Base-by-base conservation (phyloP, 2,113 vertebrate species). In the Esox niger region DNA sequence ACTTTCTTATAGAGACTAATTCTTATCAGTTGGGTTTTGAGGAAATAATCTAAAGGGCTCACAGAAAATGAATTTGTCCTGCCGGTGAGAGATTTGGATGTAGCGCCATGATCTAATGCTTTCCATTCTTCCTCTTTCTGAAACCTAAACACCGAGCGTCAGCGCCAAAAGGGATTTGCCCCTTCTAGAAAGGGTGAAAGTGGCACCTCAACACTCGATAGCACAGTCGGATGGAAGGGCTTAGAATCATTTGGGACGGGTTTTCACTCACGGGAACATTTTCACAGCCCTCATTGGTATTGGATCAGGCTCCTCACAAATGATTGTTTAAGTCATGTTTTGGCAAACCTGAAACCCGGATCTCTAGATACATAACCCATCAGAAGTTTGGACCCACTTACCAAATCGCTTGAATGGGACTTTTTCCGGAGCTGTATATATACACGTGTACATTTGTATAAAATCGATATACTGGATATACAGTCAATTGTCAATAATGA, bases 261-360 rank as follows among this genome's bases (percentile, higher is more conserved):
- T 84, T 84, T 69, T 71, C 74, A 78, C n/a, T n/a, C n/a, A 71
- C 77, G 77, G 79, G 79, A 86, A 77, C 64, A 5, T 38, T 73
- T 65, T 56, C 54, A 69, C 46, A 68, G 76, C 25, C 61, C 68
- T 78, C 73, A 70, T 52, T 59, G 27, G 66, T 76, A 74, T 76
- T 6, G 82, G 74, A 66, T 73, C 62, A 54, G 49, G 54, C 57
- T 76, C 71, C 82, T 84, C 72, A 79, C 69, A 66, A 71, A 81
- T 87, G 83, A 88, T 87, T 80, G 78, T 74, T 84, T 78, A 71
- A 79, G 80, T 83, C 85, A 86, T 88, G 82, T 88, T 88, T 85
- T 88, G 83, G 79, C 88, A 82, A 82, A 87, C 79, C 62, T 77
- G 78, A 88, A 86, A 80, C 86, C 38, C 74, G 84, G 84, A 87